Evolutionary conservation across 1,140 invertebrate genomes (phyloP), one percentile per base, ranked within the genome.

Genomic region (Drosophila parvula): DNA sequence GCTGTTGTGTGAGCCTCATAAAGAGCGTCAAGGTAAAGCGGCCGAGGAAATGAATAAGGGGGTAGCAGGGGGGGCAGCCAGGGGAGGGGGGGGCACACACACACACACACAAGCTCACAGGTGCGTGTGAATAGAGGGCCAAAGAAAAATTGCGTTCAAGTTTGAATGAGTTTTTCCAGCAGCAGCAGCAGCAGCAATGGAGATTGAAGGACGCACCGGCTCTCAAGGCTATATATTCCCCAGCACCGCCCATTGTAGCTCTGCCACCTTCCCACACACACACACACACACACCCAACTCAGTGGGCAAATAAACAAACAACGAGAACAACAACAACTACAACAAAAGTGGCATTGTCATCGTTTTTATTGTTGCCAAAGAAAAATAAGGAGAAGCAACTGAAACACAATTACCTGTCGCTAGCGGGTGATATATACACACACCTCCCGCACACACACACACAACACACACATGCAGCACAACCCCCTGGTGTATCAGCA

Each of bases 121-220:
- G 22, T 59, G 43, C 56, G 74, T 77, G 43, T 77, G 73, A 56
- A 75, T 58, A 45, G 47, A 51, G 69, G 36, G 32, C 51, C 60
- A 71, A 82, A 88, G 83, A 86, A 86, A 86, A 86, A 86, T 85
- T 85, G 79, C 78, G 74, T 79, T 86, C 67, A 85, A 85, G 47
- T 85, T 86, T 86, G 79, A 86, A 85, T 86, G 82, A 85, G 82
- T 82, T 85, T 86, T 65, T 41, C 77, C 41, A 44, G 43, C 36
- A 64, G 30, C 16, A 63, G 55, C 65, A 44, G 57, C 43, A 55
- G 67, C 62, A 28, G 70, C 44, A 50, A 47, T 34, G 58, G 47
- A 57, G 73, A 55, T 74, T 75, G 70, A 75, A 41, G 60, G 73
- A 67, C 73, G 73, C 74, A 61, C 56, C 59, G 55, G 56, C 71